Base-by-base conservation (phyloP, 2,797 vertebrate genomes). In the Allobates femoralis region DNA sequence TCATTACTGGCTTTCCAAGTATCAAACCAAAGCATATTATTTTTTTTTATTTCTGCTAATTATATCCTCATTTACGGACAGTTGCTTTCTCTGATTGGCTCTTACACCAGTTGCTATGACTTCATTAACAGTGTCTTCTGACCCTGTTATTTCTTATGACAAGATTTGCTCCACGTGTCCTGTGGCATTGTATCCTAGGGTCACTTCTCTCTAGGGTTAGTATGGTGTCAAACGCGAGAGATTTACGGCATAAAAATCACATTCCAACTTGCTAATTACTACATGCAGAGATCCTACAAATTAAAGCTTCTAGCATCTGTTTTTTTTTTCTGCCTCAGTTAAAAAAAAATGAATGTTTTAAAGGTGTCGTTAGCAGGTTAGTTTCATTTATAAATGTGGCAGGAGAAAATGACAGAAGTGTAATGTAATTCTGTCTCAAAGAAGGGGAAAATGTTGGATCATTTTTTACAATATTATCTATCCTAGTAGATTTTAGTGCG, bases 61-160 rank as follows among this genome's bases (percentile, higher is more conserved):
- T 95, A 95, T 94, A 95, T 93, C 94, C 93, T 94, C 94, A 93
- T 95, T 94, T 95, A 94, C 94, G 94, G 95, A 94, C 92, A 92
- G 93, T 94, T 90, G 92, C 93, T 91, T 94, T 89, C 93, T 93
- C 92, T 91, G 93, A 95, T 95, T 95, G 94, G 94, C 92, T 94
- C 91, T 81, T 89, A 91, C 85, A 91, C 90, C 88, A 94, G 94
- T 96, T 95, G 93, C 95, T 95, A 93, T 95, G 95, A 96, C 95
- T 96, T 95, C 94, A 95, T 95, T 96, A 95, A 91, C 93, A 90
- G 86, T 91, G 91, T 95, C 93, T 94, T 93, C 93, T 96, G 94
- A 95, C 95, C 95, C 94, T 94, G 95, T 95, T 96, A 95, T 95
- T 96, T 95, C 94, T 92, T 89, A 88, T 95, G 94, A 96, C 95